These are phyloP conservation scores for Crypturellus undulatus DNA, from an alignment of 2,113 vertebrate species.

Conservation along the genomic window DNA sequence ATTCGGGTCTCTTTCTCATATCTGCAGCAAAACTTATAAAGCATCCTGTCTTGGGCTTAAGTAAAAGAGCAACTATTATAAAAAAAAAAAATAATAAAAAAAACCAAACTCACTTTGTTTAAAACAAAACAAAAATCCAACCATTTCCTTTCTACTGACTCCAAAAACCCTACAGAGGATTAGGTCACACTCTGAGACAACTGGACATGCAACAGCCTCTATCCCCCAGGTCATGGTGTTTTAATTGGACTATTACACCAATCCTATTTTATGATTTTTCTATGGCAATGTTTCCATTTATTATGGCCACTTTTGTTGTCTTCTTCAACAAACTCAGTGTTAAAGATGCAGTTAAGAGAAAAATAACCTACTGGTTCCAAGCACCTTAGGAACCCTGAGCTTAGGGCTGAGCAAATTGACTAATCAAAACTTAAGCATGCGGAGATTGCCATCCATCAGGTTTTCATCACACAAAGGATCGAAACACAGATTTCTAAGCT, in stretches of 20 bases:
- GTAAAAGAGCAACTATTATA: neutral
- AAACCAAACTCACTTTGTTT: neutral
- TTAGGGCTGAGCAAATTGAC: too few relatives aligned
- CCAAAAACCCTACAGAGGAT: neutral
- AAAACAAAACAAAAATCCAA: neutral
- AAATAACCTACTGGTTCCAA: neutral
- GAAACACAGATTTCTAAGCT: neutral
- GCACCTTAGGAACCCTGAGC: fast-evolving
- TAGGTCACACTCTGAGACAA: neutral
- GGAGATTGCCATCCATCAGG: neutral
- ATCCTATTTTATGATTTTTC: too few relatives aligned
- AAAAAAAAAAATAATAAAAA: neutral
- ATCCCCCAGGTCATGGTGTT: neutral
- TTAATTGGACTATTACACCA: neutral
- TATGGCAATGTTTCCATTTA: neutral
- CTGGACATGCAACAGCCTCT: fast-evolving
- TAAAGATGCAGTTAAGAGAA: fast-evolving
- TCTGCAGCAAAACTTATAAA: neutral
- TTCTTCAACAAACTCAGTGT: neutral
- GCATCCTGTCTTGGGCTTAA: neutral
- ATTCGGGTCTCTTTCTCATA: neutral
- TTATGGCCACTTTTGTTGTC: neutral
- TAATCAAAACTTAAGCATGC: neutral
- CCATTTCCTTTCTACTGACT: neutral
- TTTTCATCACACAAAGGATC: neutral